Evolutionary conservation across 2,113 vertebrate genomes (phyloP).

Genomic region (Lipotes vexillifer): DNA sequence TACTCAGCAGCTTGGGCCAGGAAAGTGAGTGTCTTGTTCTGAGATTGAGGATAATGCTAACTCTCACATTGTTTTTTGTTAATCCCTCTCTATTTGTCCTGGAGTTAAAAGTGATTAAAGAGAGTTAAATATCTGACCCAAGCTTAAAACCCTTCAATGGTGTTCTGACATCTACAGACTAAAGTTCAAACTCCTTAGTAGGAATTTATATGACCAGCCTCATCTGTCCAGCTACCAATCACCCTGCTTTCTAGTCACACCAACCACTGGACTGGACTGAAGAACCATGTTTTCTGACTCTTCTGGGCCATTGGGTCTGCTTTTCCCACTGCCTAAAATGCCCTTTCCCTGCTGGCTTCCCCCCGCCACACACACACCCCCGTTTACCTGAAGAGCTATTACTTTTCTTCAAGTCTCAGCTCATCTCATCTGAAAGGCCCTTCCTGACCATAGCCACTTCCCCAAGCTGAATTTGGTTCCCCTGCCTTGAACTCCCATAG

Average conservation of each 20-base stretch:
- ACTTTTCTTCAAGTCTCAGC: background rate
- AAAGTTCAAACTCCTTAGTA: constrained; percentile 3
- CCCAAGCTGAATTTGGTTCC: background rate
- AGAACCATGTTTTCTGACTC: background rate
- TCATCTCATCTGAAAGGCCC: background rate
- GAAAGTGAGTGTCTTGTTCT: background rate
- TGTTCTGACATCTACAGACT: background rate
- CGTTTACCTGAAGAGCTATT: background rate
- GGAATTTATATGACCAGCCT: background rate
- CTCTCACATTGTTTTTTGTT: background rate
- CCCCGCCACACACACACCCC: too few relatives aligned
- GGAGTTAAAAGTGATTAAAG: constrained; percentile 5
- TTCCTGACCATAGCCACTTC: background rate
- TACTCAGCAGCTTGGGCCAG: background rate
- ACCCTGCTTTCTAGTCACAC: background rate
- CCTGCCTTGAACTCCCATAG: background rate
- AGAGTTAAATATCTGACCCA: background rate
- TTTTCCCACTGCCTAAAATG: background rate
- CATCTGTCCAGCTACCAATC: background rate
- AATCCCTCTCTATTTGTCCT: background rate
- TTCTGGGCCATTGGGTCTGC: background rate
- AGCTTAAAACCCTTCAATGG: background rate
- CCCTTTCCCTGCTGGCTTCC: background rate
- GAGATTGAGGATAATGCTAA: background rate
- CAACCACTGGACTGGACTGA: background rate